Base-by-base conservation (phyloP, 2,113 vertebrate species). In the Saccopteryx leptura region DNA sequence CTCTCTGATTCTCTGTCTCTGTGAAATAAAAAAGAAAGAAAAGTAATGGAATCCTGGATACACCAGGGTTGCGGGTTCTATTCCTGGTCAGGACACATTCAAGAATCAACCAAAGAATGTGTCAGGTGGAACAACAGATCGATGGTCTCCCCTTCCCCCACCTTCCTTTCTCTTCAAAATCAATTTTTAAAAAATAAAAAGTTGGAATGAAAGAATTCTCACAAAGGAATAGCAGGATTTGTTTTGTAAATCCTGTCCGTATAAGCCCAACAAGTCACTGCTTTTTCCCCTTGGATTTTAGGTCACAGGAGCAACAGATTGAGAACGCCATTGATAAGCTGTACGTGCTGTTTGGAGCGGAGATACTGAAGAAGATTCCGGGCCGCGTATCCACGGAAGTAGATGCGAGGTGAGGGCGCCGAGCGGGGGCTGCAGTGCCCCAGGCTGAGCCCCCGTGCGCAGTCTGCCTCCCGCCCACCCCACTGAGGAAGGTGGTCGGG, bases 361-460 rank as follows among this genome's bases (percentile, higher is more conserved):
- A 99, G 97, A 99, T 99, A 94, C 97, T 99, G 71, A 99, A 99
- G 98, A 99, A 99, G 97, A 99, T 99, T 94, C 99, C 99, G 2
- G 99, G 99, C 71, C 98, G 99, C 21, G 99, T 99, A 17, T 99
- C 99, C 50, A 99, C 99, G 14, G 99, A 99, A 98, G 99, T 99
- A 31, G 99, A 99, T 39, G 99, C 99, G 89, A 99, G 99, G 99
- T 99, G 14, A 23, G 56, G 24, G 6, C 1, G 4, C 1, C 4
- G 33, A 50, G n/a, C 68, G 17, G 13, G 31, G 81, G 60, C 21
- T 6, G 6, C 60, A 61, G 9, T 4, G 28, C 14, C 31, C 31
- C 65, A 33, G 31, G 31, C 66, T 5, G 0, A 9, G n/a, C 11
- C 17, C 69, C 19, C 15, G 81, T 11, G 7, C 5, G 61, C 9